A percentile compares a stretch with the other conserved stretches of the same genome.
These are phyloP conservation scores for Acanthosepion pharaonis DNA, from an alignment of 2,888 invertebrate species.

Conservation along the genomic window DNA sequence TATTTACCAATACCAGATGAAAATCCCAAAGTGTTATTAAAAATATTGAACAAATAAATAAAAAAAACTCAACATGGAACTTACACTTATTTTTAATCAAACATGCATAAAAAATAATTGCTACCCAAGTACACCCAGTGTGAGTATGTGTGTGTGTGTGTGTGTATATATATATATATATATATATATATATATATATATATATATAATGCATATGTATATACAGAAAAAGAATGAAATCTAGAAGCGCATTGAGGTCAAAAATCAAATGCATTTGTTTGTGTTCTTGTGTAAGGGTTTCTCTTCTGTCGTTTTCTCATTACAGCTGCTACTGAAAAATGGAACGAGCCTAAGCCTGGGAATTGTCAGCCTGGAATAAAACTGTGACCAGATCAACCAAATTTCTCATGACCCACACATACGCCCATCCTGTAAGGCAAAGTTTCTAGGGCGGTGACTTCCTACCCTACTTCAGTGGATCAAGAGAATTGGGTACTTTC, in stretches of 20 bases:
- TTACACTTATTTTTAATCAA: no score
- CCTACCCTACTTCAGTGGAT: background rate
- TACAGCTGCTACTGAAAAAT: constrained; percentile 9
- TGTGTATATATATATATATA: no score
- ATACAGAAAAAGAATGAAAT: background rate
- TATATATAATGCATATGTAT: background rate
- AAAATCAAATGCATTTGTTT: background rate
- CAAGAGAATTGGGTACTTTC: background rate
- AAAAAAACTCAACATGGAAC: no score
- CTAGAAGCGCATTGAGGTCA: background rate
- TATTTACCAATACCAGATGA: no score
- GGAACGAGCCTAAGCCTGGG: background rate
- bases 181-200: no score
- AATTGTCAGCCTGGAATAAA: background rate
- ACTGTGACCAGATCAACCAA: background rate
- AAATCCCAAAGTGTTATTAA: no score
- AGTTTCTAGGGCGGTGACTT: background rate
- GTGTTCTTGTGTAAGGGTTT: background rate
- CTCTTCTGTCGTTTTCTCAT: background rate
- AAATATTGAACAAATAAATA: no score
- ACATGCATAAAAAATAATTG: no score
- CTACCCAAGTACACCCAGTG: no score
- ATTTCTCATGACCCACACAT: background rate
- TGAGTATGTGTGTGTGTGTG: no score
- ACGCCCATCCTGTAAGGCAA: constrained; percentile 18